Conservation (phyloP, 2,797 vertebrate species). For the Aeoliscus strigatus region DNA sequence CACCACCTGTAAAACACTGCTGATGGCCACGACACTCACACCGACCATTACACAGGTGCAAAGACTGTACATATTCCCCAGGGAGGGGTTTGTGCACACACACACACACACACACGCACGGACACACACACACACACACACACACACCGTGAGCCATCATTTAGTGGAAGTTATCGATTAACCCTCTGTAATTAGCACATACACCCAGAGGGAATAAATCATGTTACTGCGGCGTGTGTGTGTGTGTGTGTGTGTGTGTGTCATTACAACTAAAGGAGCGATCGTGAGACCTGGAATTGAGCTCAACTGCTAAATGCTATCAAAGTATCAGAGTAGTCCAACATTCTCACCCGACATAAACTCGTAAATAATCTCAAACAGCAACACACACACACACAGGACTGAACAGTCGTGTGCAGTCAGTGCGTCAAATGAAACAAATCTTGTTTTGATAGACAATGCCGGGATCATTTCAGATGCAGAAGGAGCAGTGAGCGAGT, state of each 20-base stretch:
- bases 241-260: constrained; percentile 20
- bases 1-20: constrained; percentile 60
- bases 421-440: too few species aligned
- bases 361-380: neutral
- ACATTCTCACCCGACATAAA: neutral
- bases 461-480: too few species aligned
- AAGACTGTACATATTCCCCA: constrained; percentile 45
- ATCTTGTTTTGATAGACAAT: too few species aligned
- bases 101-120: neutral
- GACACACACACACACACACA: neutral
- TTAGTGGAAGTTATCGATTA: constrained; percentile 63
- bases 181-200: constrained; percentile 66
- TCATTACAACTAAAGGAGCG: constrained; percentile 47
- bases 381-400: too few species aligned
- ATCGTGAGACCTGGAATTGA: constrained; percentile 32
- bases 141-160: constrained; percentile 30
- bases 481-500: too few species aligned
- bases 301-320: constrained; percentile 26
- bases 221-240: constrained; percentile 27
- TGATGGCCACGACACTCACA: constrained; percentile 57
- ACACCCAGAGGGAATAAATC: constrained; percentile 53
- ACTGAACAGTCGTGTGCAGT: too few species aligned
- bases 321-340: constrained; percentile 20
- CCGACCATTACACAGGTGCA: constrained; percentile 64
- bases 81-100: constrained; percentile 2